Evolutionary conservation across 2,113 vertebrate species (phyloP).

Genomic region (Ovis aries): DNA sequence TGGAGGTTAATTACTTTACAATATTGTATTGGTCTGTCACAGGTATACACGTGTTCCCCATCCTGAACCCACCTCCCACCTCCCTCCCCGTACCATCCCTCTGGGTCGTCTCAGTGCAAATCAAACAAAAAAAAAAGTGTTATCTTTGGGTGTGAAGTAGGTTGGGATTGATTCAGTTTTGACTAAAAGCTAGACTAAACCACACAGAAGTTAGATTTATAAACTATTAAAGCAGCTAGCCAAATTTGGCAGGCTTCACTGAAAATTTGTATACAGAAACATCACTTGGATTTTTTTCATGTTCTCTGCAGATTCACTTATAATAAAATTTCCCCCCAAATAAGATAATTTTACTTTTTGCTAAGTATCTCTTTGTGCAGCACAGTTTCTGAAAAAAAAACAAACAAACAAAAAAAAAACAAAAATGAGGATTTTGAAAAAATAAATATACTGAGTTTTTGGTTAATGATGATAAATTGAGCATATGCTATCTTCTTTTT

Average conservation of each 20-base stretch:
- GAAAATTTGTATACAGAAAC: not conserved
- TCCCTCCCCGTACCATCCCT: no score
- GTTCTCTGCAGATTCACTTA: not conserved
- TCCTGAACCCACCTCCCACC: no score
- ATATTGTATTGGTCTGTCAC: no score
- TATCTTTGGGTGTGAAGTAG: not conserved
- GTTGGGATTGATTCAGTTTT: not conserved
- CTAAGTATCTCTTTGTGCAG: not conserved
- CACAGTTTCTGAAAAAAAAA: not conserved
- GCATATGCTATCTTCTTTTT: not conserved
- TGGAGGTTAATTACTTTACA: no score
- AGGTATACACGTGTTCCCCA: no score
- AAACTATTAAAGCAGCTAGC: not conserved
- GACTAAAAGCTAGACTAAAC: not conserved
- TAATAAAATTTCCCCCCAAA: not conserved
- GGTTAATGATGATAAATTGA: not conserved
- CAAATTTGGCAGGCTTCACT: not conserved
- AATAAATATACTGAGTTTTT: not conserved
- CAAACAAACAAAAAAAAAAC: not conserved
- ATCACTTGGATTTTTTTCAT: not conserved
- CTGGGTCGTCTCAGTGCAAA: not conserved
- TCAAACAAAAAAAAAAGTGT: not conserved
- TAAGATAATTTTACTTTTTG: not conserved
- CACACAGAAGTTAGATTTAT: not conserved
- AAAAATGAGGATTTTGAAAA: not conserved